phyloP scores from a whole-genome alignment of 2,888 invertebrate genomes.

The Dichetophora obliterata region DNA sequence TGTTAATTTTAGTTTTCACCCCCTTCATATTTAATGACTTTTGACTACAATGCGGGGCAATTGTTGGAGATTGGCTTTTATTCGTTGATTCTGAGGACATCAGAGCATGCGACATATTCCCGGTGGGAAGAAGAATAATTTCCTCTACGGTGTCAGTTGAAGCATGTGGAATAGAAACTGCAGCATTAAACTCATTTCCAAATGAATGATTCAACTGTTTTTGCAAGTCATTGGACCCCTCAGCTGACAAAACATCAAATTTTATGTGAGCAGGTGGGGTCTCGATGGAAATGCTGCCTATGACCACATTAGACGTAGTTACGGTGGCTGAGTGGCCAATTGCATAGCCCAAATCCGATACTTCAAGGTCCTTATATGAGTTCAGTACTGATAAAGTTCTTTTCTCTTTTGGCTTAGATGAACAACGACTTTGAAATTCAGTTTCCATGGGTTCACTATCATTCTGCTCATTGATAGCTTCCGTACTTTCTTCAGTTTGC shows the following conservation, averaged over 20 bases:
- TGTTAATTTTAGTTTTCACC: conserved; percentile 60
- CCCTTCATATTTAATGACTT: conserved; percentile 59
- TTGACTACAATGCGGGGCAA: conserved; percentile 62
- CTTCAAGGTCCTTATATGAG: conserved; percentile 50
- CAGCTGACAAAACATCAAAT: conserved; percentile 53
- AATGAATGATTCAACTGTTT: neutral
- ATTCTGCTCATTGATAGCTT: conserved; percentile 40
- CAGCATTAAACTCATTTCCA: neutral
- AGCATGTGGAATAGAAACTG: conserved; percentile 54
- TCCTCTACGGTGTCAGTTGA: conserved; percentile 63
- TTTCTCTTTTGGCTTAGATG: conserved; percentile 46
- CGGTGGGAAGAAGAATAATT: conserved; percentile 58
- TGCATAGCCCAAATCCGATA: conserved; percentile 43
- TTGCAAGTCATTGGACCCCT: conserved; percentile 50
- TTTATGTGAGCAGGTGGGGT: conserved; percentile 66
- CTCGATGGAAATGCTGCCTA: conserved; percentile 68
- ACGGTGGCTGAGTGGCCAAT: conserved; percentile 61
- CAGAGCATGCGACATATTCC: conserved; percentile 57
- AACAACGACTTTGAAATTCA: conserved; percentile 46
- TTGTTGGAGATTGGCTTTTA: conserved; percentile 51
- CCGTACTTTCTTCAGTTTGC: conserved; percentile 32
- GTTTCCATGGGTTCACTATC: conserved; percentile 56
- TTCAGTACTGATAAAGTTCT: conserved; percentile 57
- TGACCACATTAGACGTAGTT: conserved; percentile 65
- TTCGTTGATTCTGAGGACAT: conserved; percentile 61